A percentile compares a stretch with the other conserved stretches of the same genome.
Evolutionary conservation across 2,797 vertebrate genomes (phyloP).

Genomic region (Acomys russatus): DNA sequence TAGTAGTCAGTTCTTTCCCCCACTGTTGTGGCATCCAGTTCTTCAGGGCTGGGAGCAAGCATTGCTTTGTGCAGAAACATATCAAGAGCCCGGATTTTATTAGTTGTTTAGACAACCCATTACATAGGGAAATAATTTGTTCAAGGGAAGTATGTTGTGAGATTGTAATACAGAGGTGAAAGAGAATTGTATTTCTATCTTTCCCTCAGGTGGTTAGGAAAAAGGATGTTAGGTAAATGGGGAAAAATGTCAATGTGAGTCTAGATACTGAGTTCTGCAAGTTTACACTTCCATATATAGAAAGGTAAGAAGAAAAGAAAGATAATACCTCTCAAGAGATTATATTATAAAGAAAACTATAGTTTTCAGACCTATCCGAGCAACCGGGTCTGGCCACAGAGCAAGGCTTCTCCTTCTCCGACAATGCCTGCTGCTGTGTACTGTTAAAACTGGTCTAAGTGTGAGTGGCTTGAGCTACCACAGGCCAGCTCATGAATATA

Average conservation of each 20-base stretch:
- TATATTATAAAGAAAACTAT: too few relatives aligned
- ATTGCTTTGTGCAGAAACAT: not conserved
- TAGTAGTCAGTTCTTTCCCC: not conserved
- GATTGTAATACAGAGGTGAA: not conserved
- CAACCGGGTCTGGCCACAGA: not conserved
- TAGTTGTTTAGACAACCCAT: not conserved
- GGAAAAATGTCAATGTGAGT: not conserved
- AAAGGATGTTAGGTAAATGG: not conserved
- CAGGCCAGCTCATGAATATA: not conserved
- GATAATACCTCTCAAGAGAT: not conserved
- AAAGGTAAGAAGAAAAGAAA: not conserved
- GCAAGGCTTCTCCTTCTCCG: rapidly evolving
- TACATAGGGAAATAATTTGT: not conserved
- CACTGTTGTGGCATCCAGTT: too few relatives aligned
- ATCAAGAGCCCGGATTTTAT: too few relatives aligned
- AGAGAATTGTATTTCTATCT: not conserved
- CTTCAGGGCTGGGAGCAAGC: not conserved
- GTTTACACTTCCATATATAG: not conserved
- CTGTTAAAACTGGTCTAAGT: not conserved
- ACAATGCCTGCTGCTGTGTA: rapidly evolving
- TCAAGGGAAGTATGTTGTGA: not conserved
- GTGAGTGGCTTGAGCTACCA: not conserved
- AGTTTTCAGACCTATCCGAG: not conserved
- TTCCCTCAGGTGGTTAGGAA: constrained; percentile 13
- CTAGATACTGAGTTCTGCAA: not conserved